phyloP scores from a whole-genome alignment of 2,797 vertebrate species.

The Xenentodon cancila region DNA sequence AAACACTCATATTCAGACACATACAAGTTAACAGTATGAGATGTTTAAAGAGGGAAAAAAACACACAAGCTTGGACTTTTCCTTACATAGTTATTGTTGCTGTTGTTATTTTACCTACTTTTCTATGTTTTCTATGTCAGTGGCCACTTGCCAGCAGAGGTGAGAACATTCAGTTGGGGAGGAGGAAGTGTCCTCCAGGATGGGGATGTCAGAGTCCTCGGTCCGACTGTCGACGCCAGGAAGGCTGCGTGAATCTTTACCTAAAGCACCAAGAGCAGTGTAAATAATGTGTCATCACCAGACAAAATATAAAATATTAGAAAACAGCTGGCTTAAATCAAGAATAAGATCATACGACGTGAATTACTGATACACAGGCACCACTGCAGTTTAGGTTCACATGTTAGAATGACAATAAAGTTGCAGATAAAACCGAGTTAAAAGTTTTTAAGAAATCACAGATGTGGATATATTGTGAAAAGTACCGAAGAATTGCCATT shows the following conservation, averaged over 20 bases:
- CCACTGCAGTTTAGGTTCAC: too few relatives aligned
- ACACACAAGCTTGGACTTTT: too few relatives aligned
- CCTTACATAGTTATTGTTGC: too few relatives aligned
- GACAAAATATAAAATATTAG: not conserved
- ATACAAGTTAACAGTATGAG: too few relatives aligned
- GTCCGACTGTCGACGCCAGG: conserved; percentile 84
- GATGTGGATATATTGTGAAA: not conserved
- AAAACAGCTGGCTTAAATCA: not conserved
- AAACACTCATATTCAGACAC: too few relatives aligned
- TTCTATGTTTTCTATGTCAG: conserved; percentile 96
- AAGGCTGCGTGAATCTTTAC: conserved; percentile 83
- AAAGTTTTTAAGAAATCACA: not conserved
- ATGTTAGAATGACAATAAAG: not conserved
- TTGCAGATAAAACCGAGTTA: not conserved
- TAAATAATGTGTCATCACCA: not conserved
- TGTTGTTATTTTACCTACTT: conserved; percentile 75
- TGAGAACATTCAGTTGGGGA: conserved; percentile 89
- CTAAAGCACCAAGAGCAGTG: conserved; percentile 68
- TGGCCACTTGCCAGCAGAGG: conserved; percentile 91
- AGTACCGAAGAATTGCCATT: not conserved
- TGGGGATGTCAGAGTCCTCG: conserved; percentile 92
- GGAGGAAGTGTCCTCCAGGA: conserved; percentile 90
- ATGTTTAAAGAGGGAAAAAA: too few relatives aligned
- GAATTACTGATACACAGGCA: not conserved
- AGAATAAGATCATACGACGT: not conserved